These are phyloP conservation scores for Branchipolynoe longqiensis DNA, from an alignment of 2,888 invertebrate genomes.

Conservation along the genomic window DNA sequence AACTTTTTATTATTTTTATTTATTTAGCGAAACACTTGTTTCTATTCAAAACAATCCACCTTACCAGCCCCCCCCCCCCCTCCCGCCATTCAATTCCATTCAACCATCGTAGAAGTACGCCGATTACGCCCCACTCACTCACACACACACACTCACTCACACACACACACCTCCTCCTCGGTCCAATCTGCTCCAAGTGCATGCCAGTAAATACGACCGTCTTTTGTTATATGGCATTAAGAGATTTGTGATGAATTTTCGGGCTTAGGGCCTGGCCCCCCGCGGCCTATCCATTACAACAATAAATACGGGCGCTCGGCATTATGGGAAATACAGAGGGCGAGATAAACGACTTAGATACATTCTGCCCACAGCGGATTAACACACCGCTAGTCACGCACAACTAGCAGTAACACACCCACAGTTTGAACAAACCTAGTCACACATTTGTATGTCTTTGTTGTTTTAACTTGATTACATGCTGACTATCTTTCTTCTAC, in stretches of 20 bases:
- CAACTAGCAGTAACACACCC: too few species aligned
- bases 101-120: neutral
- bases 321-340: slow-evolving; percentile 1
- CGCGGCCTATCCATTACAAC: slow-evolving; percentile 17
- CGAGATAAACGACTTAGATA: slow-evolving; percentile 17
- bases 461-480: too few species aligned
- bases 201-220: slow-evolving; percentile 4
- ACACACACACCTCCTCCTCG: neutral
- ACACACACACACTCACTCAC: neutral
- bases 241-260: slow-evolving; percentile 31
- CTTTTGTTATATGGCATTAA: slow-evolving; percentile 4
- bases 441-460: too few species aligned
- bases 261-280: neutral
- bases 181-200: neutral
- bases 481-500: too few species aligned
- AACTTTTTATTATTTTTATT: too few species aligned
- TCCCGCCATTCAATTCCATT: too few species aligned
- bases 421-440: too few species aligned
- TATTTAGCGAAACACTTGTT: too few species aligned
- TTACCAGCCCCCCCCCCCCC: too few species aligned
- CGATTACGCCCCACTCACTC: neutral
- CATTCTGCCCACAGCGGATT: slow-evolving; percentile 2
- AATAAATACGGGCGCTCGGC: slow-evolving; percentile 2
- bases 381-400: too few species aligned
- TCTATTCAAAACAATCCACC: too few species aligned